A percentile compares a stretch with the other conserved stretches of the same genome.
Conservation (phyloP, 37 sponge, comb jelly and placozoan genomes). For the Halisarca cf. caerulea region DNA sequence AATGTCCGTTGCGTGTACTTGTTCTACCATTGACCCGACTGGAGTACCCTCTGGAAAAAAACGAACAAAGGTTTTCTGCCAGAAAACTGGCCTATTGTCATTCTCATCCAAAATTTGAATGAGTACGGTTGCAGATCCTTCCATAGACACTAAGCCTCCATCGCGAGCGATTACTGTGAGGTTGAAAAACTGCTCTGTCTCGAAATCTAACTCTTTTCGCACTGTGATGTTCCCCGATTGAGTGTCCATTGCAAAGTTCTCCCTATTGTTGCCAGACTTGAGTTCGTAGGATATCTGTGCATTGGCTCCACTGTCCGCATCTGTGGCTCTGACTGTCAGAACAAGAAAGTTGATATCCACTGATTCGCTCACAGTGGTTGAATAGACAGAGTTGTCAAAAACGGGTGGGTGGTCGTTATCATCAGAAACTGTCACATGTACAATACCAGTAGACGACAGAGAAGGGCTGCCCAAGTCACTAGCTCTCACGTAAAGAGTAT, state of each 20-base stretch:
- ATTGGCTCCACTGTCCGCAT: constrained; percentile 38
- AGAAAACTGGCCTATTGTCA: constrained; percentile 57
- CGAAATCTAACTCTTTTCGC: constrained; percentile 22
- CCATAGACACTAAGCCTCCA: constrained; percentile 33
- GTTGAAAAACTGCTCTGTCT: constrained; percentile 11
- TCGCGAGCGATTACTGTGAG: constrained; percentile 51
- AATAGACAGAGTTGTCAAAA: neutral
- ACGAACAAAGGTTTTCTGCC: neutral
- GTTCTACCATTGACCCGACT: constrained; percentile 22
- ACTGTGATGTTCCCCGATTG: constrained; percentile 28
- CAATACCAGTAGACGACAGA: neutral
- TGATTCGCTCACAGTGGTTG: neutral
- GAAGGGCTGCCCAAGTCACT: constrained; percentile 45
- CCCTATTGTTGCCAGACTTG: constrained; percentile 16
- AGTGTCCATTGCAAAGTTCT: constrained; percentile 14
- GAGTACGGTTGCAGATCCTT: constrained; percentile 17
- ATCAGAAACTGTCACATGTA: constrained; percentile 42
- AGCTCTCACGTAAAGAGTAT: constrained; percentile 47
- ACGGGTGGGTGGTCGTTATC: constrained; percentile 32
- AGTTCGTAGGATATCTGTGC: constrained; percentile 3
- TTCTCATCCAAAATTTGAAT: constrained; percentile 53
- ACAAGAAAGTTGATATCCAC: neutral
- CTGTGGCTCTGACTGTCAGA: constrained; percentile 13
- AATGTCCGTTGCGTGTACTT: constrained; percentile 55
- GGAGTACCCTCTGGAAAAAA: constrained; percentile 31